Percentiles rank a stretch among this genome's conserved stretches.
phyloP scores from a whole-genome alignment of 1,140 invertebrate genomes.

The Philotrypesis tridentata region DNA sequence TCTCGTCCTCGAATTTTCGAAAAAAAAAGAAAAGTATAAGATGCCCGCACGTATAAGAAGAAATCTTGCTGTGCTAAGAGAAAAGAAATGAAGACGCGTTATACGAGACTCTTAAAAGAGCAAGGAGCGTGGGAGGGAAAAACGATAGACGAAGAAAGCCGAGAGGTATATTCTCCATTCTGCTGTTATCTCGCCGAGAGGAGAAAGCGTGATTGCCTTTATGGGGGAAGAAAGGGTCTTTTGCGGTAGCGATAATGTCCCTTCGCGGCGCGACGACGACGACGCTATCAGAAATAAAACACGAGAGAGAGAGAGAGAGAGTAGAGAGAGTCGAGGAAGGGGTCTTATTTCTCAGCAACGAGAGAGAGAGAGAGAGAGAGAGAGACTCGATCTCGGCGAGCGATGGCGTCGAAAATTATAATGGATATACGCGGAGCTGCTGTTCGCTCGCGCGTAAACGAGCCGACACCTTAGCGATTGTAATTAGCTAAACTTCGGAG shows the following conservation, averaged over 20 bases:
- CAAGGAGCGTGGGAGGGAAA: not conserved
- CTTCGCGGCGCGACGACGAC: constrained; percentile 60
- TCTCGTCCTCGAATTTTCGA: not conserved
- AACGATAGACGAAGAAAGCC: not conserved
- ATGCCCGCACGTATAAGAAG: not conserved
- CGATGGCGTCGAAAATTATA: not conserved
- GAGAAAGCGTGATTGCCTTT: constrained; percentile 73
- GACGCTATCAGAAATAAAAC: constrained; percentile 73
- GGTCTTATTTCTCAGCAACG: constrained; percentile 6
- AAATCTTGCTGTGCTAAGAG: constrained; percentile 5
- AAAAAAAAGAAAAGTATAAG: not conserved
- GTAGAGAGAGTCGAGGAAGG: not conserved
- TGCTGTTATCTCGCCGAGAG: constrained; percentile 67
- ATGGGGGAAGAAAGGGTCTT: constrained; percentile 74
- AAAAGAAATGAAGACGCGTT: not conserved
- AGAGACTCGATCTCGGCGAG: not conserved
- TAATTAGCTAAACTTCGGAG: not conserved
- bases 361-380: no score
- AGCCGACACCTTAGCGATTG: not conserved
- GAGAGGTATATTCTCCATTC: constrained; percentile 63
- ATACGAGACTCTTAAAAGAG: not conserved
- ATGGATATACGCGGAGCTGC: no score
- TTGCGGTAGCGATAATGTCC: constrained; percentile 72
- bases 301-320: constrained; percentile 50
- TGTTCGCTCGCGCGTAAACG: not conserved